phyloP scores from a whole-genome alignment of 2,888 invertebrate genomes.

The Plemyria rubiginata region DNA sequence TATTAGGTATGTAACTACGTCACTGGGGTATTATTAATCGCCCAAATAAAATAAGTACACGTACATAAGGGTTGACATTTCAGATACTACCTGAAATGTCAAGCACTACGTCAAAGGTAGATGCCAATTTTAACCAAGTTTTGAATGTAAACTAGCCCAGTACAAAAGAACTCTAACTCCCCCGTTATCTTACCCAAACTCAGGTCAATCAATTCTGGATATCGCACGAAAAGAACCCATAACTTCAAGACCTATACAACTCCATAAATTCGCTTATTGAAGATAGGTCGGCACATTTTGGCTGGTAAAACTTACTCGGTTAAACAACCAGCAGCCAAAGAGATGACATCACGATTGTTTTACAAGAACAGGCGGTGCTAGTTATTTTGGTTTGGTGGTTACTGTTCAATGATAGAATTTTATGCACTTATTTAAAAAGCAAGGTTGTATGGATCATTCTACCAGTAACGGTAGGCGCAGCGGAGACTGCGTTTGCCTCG shows the following conservation, averaged over 20 bases:
- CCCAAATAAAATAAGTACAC: too few species aligned
- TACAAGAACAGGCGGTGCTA: conserved; percentile 2
- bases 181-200: neutral
- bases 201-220: conserved; percentile 21
- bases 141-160: conserved; percentile 5
- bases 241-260: conserved; percentile 23
- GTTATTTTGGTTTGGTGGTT: conserved; percentile 15
- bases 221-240: conserved; percentile 12
- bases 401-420: conserved; percentile 43
- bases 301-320: conserved; percentile 6
- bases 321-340: conserved; percentile 7
- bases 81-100: too few species aligned
- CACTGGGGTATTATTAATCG: too few species aligned
- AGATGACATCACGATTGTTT: neutral
- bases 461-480: conserved; percentile 65
- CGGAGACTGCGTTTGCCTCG: conserved; percentile 58
- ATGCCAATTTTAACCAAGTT: conserved; percentile 6
- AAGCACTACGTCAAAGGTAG: conserved; percentile 16
- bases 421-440: conserved; percentile 47
- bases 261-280: neutral
- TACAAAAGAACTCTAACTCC: conserved; percentile 16
- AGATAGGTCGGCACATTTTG: conserved; percentile 1
- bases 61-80: too few species aligned
- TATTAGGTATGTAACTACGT: too few species aligned
- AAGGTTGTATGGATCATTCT: conserved; percentile 50